phyloP scores from a whole-genome alignment of 64 coral and sea anemone species.

The Dendrophyllia cribrosa region DNA sequence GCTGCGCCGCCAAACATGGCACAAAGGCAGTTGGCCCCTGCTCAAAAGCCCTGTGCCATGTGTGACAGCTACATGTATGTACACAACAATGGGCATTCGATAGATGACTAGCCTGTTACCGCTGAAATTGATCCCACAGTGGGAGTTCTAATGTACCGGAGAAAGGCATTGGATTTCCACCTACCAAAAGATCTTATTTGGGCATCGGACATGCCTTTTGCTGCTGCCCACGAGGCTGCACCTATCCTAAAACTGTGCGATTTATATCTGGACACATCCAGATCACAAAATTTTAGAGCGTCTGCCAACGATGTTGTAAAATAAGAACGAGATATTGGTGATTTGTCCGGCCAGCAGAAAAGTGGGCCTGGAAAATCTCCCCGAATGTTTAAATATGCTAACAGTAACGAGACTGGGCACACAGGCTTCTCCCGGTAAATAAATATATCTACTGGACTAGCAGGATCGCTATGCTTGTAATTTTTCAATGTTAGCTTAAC shows the following conservation, averaged over 20 bases:
- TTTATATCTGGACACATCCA: conserved; percentile 20
- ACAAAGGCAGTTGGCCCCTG: background rate
- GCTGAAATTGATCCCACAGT: background rate
- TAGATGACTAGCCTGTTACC: background rate
- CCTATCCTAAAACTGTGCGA: conserved; percentile 43
- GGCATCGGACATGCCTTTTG: conserved; percentile 41
- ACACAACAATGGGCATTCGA: background rate
- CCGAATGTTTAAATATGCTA: background rate
- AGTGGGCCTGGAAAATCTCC: conserved; percentile 11
- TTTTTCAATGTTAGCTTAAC: conserved; percentile 7
- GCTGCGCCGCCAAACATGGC: background rate
- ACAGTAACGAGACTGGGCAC: background rate
- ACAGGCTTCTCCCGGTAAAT: conserved; percentile 7
- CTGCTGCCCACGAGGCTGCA: conserved; percentile 49
- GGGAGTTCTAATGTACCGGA: background rate
- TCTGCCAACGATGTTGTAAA: background rate
- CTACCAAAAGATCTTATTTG: conserved; percentile 35
- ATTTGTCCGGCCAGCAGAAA: conserved; percentile 27
- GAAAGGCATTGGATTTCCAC: conserved; percentile 56
- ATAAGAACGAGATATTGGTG: conserved; percentile 35
- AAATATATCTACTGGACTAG: conserved; percentile 10
- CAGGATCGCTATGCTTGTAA: conserved; percentile 20
- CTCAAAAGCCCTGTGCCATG: background rate
- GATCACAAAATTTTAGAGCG: conserved; percentile 14
- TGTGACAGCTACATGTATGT: background rate